phyloP scores from a whole-genome alignment of 2,113 vertebrate genomes.

The Tringa solitaria region DNA sequence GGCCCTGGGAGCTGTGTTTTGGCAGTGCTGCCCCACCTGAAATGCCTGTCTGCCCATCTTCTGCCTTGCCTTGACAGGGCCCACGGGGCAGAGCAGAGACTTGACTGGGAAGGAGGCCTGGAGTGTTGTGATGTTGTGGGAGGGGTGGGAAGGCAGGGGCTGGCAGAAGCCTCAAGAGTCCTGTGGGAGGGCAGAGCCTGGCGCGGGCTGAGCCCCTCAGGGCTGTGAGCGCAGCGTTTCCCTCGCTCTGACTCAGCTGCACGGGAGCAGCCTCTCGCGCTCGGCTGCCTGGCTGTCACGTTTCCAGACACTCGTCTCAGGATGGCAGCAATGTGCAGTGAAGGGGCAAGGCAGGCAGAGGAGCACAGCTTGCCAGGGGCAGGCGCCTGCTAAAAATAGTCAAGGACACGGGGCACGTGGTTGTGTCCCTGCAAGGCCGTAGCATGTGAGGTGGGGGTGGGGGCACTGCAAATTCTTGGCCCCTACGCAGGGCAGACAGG shows the following conservation, averaged over 20 bases:
- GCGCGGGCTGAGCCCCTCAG: background rate
- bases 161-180: background rate
- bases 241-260: slow-evolving; percentile 49
- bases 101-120: background rate
- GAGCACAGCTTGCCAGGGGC: slow-evolving; percentile 63
- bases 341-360: slow-evolving; percentile 65
- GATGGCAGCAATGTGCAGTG: slow-evolving; percentile 67
- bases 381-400: slow-evolving; percentile 67
- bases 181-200: background rate
- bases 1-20: background rate
- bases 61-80: slow-evolving; percentile 4
- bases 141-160: background rate
- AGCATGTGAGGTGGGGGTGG: slow-evolving; percentile 63
- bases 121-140: background rate
- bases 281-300: slow-evolving; percentile 52
- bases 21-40: background rate
- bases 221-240: background rate
- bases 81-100: background rate
- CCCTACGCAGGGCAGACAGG: slow-evolving; percentile 21
- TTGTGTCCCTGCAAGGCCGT: slow-evolving; percentile 55
- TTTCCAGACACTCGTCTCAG: slow-evolving; percentile 64
- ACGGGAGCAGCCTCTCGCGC: slow-evolving; percentile 29
- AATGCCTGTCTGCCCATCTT: slow-evolving; percentile 11
- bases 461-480: slow-evolving; percentile 50
- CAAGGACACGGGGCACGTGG: slow-evolving; percentile 60